Percentiles rank a stretch among this genome's conserved stretches.
Evolutionary conservation across 2,888 invertebrate genomes (phyloP).

Genomic region (Apantesis nais): DNA sequence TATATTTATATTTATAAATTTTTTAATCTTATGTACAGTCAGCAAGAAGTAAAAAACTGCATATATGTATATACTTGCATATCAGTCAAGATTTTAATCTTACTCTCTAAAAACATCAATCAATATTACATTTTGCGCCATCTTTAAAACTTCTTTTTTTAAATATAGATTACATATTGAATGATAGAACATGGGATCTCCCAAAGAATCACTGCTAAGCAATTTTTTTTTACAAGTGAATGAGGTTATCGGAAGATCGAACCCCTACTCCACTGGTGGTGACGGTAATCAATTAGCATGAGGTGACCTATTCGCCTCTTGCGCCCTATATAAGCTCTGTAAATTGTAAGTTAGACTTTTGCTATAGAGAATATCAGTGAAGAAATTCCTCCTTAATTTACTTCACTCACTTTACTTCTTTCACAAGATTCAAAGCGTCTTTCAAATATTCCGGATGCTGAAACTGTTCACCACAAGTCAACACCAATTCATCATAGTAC

Average conservation of each 20-base stretch:
- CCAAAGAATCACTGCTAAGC: too few species aligned
- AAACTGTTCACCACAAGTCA: constrained; percentile 86
- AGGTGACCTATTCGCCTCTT: too few species aligned
- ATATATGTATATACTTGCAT: too few species aligned
- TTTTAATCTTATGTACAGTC: neutral
- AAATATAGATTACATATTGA: too few species aligned
- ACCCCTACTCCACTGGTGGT: too few species aligned
- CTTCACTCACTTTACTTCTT: constrained; percentile 66
- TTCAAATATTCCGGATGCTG: constrained; percentile 81
- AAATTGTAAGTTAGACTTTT: neutral
- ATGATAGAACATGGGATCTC: too few species aligned
- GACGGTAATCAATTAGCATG: too few species aligned
- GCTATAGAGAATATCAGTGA: neutral
- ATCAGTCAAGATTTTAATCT: neutral
- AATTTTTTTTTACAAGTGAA: too few species aligned
- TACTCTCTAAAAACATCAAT: neutral
- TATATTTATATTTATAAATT: too few species aligned
- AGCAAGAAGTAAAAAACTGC: neutral
- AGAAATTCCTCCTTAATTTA: neutral
- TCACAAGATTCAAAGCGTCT: constrained; percentile 60
- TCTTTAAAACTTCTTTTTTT: too few species aligned
- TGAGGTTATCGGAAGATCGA: too few species aligned
- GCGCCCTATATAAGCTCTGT: too few species aligned
- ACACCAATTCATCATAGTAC: constrained; percentile 84
- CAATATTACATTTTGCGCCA: neutral